A percentile compares a stretch with the other conserved stretches of the same genome.
These are phyloP conservation scores for Prenolepis imparis DNA, from an alignment of 2,888 invertebrate genomes.

Conservation along the genomic window DNA sequence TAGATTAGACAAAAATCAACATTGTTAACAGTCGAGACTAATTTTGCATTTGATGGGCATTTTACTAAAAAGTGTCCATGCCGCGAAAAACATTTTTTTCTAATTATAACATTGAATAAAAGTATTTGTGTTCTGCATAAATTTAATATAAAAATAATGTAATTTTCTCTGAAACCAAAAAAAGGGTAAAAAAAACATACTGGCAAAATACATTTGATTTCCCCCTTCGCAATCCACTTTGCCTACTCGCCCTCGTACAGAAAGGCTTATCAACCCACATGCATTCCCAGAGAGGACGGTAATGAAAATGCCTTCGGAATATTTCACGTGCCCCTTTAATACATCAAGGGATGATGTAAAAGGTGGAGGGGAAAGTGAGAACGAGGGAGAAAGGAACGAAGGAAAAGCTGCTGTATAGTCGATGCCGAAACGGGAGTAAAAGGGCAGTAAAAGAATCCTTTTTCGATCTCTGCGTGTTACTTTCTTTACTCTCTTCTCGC, in stretches of 20 bases:
- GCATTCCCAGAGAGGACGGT: conserved; percentile 59
- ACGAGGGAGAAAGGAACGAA: conserved; percentile 8
- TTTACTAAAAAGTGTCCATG: not conserved
- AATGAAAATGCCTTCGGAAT: conserved; percentile 71
- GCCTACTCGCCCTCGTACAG: conserved; percentile 17
- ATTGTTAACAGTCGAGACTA: conserved; percentile 48
- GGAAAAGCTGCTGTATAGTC: conserved; percentile 41
- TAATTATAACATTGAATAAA: conserved; percentile 24
- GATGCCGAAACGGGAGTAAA: conserved; percentile 40
- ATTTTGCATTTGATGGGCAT: conserved; percentile 36
- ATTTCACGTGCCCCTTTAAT: conserved; percentile 67
- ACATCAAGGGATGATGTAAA: conserved; percentile 49
- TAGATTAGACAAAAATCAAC: conserved; percentile 26
- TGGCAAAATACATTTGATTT: conserved; percentile 21
- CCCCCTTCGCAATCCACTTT: conserved; percentile 51
- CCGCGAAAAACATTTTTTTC: conserved; percentile 21
- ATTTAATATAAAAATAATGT: conserved; percentile 38
- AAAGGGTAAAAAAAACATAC: conserved; percentile 5
- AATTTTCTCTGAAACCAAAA: not conserved
- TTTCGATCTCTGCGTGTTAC: conserved; percentile 35
- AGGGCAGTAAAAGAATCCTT: conserved; percentile 53
- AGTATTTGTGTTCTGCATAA: not conserved
- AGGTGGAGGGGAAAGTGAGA: conserved; percentile 32
- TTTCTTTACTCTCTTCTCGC: conserved; percentile 6
- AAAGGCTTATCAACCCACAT: conserved; percentile 60